A percentile compares a stretch with the other conserved stretches of the same genome.
Evolutionary conservation across 2,797 vertebrate genomes (phyloP).

Genomic region (Meriones psammophilus): DNA sequence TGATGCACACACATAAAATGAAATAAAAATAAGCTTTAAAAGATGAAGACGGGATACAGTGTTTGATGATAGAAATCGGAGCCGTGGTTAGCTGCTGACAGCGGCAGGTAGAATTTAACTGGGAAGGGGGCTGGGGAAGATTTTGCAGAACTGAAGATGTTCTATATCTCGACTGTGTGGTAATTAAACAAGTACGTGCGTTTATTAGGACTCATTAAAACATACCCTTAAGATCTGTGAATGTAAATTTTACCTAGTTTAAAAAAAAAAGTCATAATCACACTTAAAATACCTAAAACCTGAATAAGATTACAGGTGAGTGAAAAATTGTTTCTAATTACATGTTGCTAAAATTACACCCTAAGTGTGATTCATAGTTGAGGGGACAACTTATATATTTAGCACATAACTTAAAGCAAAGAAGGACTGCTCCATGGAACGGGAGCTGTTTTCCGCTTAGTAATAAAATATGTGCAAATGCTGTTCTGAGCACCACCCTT

Average conservation of each 20-base stretch:
- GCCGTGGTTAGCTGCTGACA: neutral
- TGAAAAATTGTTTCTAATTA: conserved; percentile 66
- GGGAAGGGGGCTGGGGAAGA: neutral
- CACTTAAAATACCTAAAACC: conserved; percentile 60
- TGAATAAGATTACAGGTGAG: conserved; percentile 57
- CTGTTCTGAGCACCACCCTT: neutral
- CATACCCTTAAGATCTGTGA: conserved; percentile 34
- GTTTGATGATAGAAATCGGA: conserved; percentile 3
- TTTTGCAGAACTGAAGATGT: neutral
- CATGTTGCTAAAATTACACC: conserved; percentile 66
- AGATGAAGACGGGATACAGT: neutral
- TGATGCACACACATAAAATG: neutral
- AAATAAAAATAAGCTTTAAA: neutral
- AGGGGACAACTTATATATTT: conserved; percentile 56
- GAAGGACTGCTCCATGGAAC: neutral
- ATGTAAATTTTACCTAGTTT: conserved; percentile 49
- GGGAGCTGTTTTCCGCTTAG: neutral
- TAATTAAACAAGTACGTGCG: neutral
- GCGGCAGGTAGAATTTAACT: neutral
- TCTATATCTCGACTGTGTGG: neutral
- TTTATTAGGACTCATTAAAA: conserved; percentile 36
- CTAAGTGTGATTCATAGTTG: conserved; percentile 32
- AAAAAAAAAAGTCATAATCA: conserved; percentile 23
- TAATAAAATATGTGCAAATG: neutral
- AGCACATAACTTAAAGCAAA: conserved; percentile 47